Conservation (phyloP, 2,888 invertebrate species). For the Trypoxylon attenuatum region DNA sequence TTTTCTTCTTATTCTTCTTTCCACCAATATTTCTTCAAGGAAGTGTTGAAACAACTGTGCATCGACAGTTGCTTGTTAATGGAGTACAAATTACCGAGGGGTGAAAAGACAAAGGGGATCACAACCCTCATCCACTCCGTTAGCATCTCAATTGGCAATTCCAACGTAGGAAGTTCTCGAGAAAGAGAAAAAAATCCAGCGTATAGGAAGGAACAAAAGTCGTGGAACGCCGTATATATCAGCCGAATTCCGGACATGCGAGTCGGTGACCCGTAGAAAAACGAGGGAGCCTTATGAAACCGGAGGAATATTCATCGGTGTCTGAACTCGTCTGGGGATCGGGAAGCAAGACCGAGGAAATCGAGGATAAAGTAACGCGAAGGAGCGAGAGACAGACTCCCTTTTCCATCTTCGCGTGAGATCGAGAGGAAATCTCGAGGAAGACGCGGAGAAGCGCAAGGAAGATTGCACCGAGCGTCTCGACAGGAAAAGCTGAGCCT, state of each 20-base stretch:
- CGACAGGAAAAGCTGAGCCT: constrained; percentile 41
- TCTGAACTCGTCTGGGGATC: constrained; percentile 16
- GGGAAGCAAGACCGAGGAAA: constrained; percentile 51
- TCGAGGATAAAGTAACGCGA: constrained; percentile 42
- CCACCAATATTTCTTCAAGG: no score
- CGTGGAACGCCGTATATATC: no score
- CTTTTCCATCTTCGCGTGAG: constrained; percentile 51
- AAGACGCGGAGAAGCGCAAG: constrained; percentile 33
- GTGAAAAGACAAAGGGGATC: no score
- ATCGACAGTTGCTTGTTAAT: no score
- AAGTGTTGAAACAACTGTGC: no score
- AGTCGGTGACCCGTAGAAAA: constrained; percentile 58
- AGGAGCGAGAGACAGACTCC: neutral
- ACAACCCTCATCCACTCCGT: no score
- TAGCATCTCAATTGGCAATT: no score
- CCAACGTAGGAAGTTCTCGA: no score
- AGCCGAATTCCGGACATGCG: constrained; percentile 49
- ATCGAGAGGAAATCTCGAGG: constrained; percentile 56
- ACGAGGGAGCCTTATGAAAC: constrained; percentile 62
- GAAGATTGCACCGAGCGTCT: constrained; percentile 55
- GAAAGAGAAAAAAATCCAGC: neutral
- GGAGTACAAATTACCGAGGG: no score
- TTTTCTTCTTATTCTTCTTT: no score
- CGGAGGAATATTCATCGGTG: constrained; percentile 50
- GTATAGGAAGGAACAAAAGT: no score